Evolutionary conservation across 2,888 invertebrate genomes (phyloP).

Genomic region (Andrena fulva): DNA sequence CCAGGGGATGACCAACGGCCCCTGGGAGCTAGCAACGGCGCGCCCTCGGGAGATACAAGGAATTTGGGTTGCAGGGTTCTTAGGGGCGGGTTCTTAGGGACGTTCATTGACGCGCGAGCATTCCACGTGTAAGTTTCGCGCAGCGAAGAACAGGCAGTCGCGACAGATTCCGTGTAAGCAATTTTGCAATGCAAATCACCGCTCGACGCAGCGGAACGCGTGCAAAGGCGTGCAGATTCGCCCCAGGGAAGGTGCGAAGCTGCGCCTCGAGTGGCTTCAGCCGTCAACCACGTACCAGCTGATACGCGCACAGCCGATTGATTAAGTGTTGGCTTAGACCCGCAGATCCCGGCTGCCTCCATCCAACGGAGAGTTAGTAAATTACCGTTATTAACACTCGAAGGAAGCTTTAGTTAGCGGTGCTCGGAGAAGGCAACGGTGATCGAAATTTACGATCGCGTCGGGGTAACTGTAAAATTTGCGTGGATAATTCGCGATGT

Average conservation of each 20-base stretch:
- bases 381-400: slow-evolving; percentile 16
- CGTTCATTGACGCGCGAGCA: neutral
- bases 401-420: neutral
- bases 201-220: slow-evolving; percentile 64
- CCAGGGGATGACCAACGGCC: neutral
- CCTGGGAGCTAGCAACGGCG: neutral
- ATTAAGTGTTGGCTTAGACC: slow-evolving; percentile 47
- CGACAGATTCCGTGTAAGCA: slow-evolving; percentile 31
- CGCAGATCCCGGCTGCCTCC: neutral
- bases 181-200: slow-evolving; percentile 81
- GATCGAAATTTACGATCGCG: neutral
- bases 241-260: slow-evolving; percentile 48
- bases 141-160: slow-evolving; percentile 13
- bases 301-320: slow-evolving; percentile 46
- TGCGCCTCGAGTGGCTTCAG: slow-evolving; percentile 31
- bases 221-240: slow-evolving; percentile 55
- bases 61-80: slow-evolving; percentile 10
- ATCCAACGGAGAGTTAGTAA: slow-evolving; percentile 27
- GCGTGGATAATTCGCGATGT: no score
- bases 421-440: neutral
- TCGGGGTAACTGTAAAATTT: neutral
- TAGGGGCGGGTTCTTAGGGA: neutral
- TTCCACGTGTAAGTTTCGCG: neutral
- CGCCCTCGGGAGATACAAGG: neutral
- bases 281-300: slow-evolving; percentile 36